Percentiles rank a stretch among this genome's conserved stretches.
phyloP scores from a whole-genome alignment of 2,797 vertebrate genomes.

The Coccyzus lansbergi region DNA sequence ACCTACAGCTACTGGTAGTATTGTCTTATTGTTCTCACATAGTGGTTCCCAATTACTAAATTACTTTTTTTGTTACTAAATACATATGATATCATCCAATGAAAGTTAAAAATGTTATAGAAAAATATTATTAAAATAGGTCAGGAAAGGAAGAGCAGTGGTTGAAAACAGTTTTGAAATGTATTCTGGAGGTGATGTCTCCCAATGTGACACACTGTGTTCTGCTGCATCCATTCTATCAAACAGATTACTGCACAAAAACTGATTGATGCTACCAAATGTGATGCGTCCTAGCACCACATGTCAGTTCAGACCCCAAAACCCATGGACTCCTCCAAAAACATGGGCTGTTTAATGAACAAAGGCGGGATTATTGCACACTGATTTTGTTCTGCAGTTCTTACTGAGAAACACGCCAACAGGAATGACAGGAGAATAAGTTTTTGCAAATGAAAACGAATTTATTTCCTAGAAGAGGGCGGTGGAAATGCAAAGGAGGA shows the following conservation, averaged over 20 bases:
- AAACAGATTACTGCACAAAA: not conserved
- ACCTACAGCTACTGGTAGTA: not conserved
- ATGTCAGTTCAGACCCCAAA: conserved; percentile 15
- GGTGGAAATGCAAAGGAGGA: not conserved
- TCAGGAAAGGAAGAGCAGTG: not conserved
- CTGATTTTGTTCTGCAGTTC: not conserved
- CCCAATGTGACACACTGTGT: not conserved
- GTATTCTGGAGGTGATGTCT: conserved; percentile 16
- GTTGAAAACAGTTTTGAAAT: not conserved
- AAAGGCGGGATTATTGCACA: not conserved
- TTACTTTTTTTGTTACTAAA: not conserved
- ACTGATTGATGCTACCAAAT: conserved; percentile 30
- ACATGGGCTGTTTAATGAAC: not conserved
- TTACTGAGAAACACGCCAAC: not conserved
- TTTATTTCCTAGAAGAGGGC: not conserved
- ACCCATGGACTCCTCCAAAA: not conserved
- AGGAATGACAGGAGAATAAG: not conserved
- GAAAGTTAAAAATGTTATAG: not conserved
- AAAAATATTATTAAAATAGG: conserved; percentile 18
- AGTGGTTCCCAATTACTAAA: not conserved
- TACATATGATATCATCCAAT: not conserved
- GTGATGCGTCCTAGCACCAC: conserved; percentile 13
- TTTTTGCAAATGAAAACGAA: not conserved
- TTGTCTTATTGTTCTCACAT: not conserved
- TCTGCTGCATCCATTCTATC: conserved; percentile 35